Evolutionary conservation across 2,797 vertebrate genomes (phyloP).

Genomic region (Ispidina picta): DNA sequence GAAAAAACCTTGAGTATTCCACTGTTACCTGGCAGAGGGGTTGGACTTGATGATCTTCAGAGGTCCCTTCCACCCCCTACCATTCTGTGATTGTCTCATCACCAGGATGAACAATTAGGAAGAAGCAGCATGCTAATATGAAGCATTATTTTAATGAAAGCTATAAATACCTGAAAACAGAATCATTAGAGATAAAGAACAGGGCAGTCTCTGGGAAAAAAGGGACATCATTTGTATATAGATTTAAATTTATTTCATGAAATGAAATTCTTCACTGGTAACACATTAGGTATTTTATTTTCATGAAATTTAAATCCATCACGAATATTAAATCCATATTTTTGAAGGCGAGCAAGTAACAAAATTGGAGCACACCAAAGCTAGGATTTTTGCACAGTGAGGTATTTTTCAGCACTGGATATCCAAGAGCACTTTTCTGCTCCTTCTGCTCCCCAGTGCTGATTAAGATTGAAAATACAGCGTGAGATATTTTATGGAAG

Average conservation of each 20-base stretch:
- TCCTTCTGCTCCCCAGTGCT: background rate
- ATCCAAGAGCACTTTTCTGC: constrained; percentile 14
- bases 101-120: background rate
- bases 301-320: constrained; percentile 24
- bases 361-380: background rate
- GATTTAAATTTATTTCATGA: constrained; percentile 7
- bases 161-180: constrained; percentile 28
- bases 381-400: constrained; percentile 45
- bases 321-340: constrained; percentile 60
- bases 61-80: too few species aligned
- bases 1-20: background rate
- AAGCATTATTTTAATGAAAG: background rate
- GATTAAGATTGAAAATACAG: constrained; percentile 8
- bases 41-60: too few species aligned
- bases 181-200: background rate
- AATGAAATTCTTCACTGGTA: constrained; percentile 26
- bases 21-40: background rate
- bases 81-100: background rate
- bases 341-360: background rate
- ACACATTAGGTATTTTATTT: constrained; percentile 43
- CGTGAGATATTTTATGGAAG: background rate
- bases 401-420: constrained; percentile 13
- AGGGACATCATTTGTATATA: background rate
- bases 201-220: background rate
- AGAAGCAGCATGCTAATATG: background rate